Conservation (phyloP, 2,113 vertebrate species). For the Dicerorhinus sumatrensis region DNA sequence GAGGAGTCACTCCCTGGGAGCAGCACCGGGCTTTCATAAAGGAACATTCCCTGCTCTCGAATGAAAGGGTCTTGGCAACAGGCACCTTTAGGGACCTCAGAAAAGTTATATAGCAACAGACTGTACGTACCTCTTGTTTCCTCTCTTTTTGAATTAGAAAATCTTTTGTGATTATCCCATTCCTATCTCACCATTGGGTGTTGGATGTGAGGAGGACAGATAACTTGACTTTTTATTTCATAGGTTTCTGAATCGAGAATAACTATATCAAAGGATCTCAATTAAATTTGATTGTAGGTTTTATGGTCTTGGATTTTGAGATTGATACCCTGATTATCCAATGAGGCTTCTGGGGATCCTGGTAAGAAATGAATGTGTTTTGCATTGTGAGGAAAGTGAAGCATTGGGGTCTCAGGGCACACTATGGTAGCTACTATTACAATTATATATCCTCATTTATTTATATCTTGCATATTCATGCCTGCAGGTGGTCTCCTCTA, state of each 20-base stretch:
- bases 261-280: neutral
- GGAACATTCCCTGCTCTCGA: rapidly evolving
- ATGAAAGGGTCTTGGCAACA: neutral
- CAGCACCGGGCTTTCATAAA: neutral
- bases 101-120: neutral
- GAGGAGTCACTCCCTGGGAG: rapidly evolving
- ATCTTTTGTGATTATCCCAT: neutral
- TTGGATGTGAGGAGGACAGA: neutral
- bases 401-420: neutral
- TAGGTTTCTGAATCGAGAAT: neutral
- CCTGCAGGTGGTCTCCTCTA: neutral
- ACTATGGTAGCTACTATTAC: neutral
- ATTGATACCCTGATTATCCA: neutral
- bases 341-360: neutral
- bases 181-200: neutral
- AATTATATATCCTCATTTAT: neutral
- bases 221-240: neutral
- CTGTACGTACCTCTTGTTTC: neutral
- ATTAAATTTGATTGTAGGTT: neutral
- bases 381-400: neutral
- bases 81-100: neutral
- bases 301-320: neutral
- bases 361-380: neutral
- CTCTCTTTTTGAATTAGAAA: neutral
- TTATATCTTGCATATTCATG: neutral